A percentile compares a stretch with the other conserved stretches of the same genome.
Evolutionary conservation across 2,888 invertebrate species (phyloP).

Genomic region (Antitype chi): DNA sequence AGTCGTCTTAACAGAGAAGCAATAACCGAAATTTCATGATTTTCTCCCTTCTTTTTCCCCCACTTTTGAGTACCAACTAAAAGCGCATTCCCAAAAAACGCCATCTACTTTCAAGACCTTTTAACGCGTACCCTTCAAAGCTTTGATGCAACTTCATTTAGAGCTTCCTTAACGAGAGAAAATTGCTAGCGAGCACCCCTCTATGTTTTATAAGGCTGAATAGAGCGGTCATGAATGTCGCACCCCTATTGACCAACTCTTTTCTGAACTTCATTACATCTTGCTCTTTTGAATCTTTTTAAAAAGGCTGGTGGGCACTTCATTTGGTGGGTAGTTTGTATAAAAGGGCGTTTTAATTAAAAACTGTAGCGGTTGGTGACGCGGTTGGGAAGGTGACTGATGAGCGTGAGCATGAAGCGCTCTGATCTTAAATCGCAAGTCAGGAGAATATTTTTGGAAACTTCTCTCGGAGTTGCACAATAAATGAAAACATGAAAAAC

Average conservation of each 20-base stretch:
- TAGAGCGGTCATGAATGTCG: conserved; percentile 52
- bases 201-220: conserved; percentile 54
- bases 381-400: background rate
- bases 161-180: conserved; percentile 48
- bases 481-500: too few species aligned
- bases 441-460: background rate
- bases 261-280: conserved; percentile 56
- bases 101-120: conserved; percentile 41
- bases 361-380: conserved; percentile 10
- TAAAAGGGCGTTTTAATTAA: conserved; percentile 49
- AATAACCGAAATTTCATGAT: too few species aligned
- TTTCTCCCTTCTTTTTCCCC: background rate
- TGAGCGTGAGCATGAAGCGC: background rate
- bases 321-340: conserved; percentile 28
- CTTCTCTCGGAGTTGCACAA: too few species aligned
- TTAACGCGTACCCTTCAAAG: conserved; percentile 56
- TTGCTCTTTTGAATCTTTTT: conserved; percentile 57
- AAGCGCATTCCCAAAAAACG: conserved; percentile 39
- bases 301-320: conserved; percentile 30
- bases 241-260: conserved; percentile 57
- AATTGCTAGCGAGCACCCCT: conserved; percentile 55
- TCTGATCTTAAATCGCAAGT: background rate
- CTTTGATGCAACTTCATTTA: conserved; percentile 60
- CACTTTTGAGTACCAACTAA: conserved; percentile 13
- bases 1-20: too few species aligned